Evolutionary conservation across 2,113 vertebrate species (phyloP).

Genomic region (Xenopus laevis): DNA sequence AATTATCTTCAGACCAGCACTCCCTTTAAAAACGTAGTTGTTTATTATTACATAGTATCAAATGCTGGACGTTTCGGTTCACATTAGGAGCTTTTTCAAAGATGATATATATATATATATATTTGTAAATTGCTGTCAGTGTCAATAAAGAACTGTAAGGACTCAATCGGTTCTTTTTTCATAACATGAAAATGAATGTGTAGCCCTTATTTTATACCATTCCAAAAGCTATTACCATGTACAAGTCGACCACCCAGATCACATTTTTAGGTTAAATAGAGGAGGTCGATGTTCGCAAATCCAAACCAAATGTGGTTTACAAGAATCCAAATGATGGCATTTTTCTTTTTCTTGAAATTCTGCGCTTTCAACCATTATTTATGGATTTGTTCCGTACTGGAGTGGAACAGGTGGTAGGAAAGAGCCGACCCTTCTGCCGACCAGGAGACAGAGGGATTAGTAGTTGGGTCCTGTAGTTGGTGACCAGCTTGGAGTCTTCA

Average conservation of each 20-base stretch:
- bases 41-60: too few species aligned
- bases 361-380: background rate
- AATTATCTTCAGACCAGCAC: too few species aligned
- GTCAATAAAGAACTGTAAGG: too few species aligned
- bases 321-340: background rate
- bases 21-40: too few species aligned
- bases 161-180: too few species aligned
- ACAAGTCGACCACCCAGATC: slow-evolving; percentile 1
- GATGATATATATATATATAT: too few species aligned
- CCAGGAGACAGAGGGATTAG: background rate
- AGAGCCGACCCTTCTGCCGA: background rate
- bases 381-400: slow-evolving; percentile 9
- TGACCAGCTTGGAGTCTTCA: background rate
- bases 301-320: background rate
- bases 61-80: too few species aligned
- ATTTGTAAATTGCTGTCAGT: too few species aligned
- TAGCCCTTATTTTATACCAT: too few species aligned
- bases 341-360: background rate
- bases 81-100: too few species aligned
- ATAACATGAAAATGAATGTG: too few species aligned
- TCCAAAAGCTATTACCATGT: too few species aligned
- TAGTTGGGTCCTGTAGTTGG: background rate
- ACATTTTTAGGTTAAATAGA: background rate
- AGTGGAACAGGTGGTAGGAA: slow-evolving; percentile 25
- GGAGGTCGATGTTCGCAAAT: background rate